Evolutionary conservation across 2,797 vertebrate genomes (phyloP), one percentile per base, ranked within the genome.

Genomic region (Enteromius thamalakanensis): DNA sequence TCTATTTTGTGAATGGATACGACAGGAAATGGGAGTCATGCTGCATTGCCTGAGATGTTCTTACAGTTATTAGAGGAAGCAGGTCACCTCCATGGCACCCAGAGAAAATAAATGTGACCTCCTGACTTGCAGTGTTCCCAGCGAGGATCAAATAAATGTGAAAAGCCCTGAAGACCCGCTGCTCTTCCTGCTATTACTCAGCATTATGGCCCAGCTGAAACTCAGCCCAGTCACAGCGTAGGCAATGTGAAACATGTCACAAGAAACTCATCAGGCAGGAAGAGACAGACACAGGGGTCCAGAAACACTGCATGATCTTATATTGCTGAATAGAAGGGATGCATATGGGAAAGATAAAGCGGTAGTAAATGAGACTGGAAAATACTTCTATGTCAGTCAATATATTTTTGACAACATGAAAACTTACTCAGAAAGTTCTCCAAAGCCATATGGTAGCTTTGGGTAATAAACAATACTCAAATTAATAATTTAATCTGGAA

Each of bases 121-220:
- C 60, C 26, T 81, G 82, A 81, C 74, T 82, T 64, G 37, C 49
- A 37, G 40, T 60, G 37, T 77, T 81, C 58, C 42, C 67, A 47
- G 58, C 40, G 3, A 71, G 76, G 64, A 74, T 75, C 47, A 81
- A 81, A 87, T 84, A 82, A 81, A 85, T 69, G 60, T 82, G 76
- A 40, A 64, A 74, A 76, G 69, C 29, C 47, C 49, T 32, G 29
- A 81, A 79, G 79, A 82, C 42, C 47, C 26, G 10, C 62, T 67
- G 40, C 64, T 82, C 62, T 82, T 82, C 75, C 83, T 79, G 86
- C 69, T 55, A 58, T 72, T 84, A 84, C 71, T 86, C 82, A 86
- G 85, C 67, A 68, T 83, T 78, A 64, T 32, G 65, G 69, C 42
- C n/a, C 32, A 32, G 42, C 37, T 64, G 72, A 81, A 81, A 34